Evolutionary conservation across 2,888 invertebrate species (phyloP), one percentile per base, ranked within the genome.

Genomic region (Cremastinae sp.): DNA sequence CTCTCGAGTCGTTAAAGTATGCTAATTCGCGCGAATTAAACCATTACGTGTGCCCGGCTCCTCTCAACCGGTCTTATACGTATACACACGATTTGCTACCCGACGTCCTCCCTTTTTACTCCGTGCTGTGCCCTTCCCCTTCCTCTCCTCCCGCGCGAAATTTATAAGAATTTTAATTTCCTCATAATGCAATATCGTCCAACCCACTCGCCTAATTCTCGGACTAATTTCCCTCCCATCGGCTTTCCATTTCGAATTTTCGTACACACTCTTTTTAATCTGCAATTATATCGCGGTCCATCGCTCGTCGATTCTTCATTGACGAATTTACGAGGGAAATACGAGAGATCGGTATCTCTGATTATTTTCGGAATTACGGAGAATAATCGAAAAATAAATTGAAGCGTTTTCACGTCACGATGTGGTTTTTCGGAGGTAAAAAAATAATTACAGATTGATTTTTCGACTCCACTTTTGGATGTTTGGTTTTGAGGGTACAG

Each of bases 11-110:
- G 83, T 82, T 80, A 83, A 83, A 79, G 80, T 85, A 85, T 85
- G 85, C 83, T 84, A 85, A 86, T 86, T 83, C 78, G 65, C 66
- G 80, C 81, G 82, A 84, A 83, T 85, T 84, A 84, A 84, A 86
- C 81, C 84, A 84, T 84, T 85, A 83, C 82, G 81, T 22, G 61
- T 20, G 78, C 75, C 76, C 65, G 61, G 43, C 65, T 54, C 69
- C 74, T 78, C 74, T 78, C 78, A 80, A 69, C 79, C 80, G 78
- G 76, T 79, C 73, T 65, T 61, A 78, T 68, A 77, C 79, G 79
- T n/a, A n/a, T n/a, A n/a, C n/a, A n/a, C 80, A 81, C 53, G 79
- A 79, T 82, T 81, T 82, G 79, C 79, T 78, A 68, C 81, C 77
- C 49, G 49, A 12, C 62, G 45, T 78, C 10, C 41, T 66, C 14